Evolutionary conservation across 2,113 vertebrate genomes (phyloP).

Genomic region (Haliaeetus leucogaster): DNA sequence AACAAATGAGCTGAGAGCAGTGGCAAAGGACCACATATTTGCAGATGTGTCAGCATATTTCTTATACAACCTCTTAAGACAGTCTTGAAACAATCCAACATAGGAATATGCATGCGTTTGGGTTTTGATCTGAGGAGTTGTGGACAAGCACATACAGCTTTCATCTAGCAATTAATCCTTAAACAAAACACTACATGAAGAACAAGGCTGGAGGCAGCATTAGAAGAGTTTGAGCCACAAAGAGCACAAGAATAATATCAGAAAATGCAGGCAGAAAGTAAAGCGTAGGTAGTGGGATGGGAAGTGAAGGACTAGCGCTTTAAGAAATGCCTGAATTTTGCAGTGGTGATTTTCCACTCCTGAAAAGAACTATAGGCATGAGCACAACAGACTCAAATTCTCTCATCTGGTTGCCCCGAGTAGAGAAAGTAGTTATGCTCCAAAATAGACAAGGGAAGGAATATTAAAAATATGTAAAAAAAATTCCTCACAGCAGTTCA

Average conservation of each 20-base stretch:
- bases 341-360: background rate
- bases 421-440: background rate
- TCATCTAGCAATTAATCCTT: background rate
- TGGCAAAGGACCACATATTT: background rate
- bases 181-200: background rate
- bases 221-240: background rate
- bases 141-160: background rate
- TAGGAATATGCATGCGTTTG: accelerated
- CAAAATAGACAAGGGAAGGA: background rate
- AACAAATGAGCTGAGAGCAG: background rate
- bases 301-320: background rate
- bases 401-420: background rate
- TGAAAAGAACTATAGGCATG: background rate
- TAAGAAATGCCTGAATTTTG: background rate
- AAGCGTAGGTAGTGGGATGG: background rate
- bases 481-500: background rate
- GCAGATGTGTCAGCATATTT: background rate
- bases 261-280: background rate
- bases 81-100: background rate
- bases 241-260: background rate
- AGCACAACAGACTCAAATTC: background rate
- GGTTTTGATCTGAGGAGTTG: background rate
- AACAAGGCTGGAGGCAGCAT: background rate
- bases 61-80: background rate
- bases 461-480: background rate